Percentiles rank a stretch among this genome's conserved stretches.
These are phyloP conservation scores for Trichonephila inaurata DNA, from an alignment of 1,140 invertebrate species.

Conservation along the genomic window DNA sequence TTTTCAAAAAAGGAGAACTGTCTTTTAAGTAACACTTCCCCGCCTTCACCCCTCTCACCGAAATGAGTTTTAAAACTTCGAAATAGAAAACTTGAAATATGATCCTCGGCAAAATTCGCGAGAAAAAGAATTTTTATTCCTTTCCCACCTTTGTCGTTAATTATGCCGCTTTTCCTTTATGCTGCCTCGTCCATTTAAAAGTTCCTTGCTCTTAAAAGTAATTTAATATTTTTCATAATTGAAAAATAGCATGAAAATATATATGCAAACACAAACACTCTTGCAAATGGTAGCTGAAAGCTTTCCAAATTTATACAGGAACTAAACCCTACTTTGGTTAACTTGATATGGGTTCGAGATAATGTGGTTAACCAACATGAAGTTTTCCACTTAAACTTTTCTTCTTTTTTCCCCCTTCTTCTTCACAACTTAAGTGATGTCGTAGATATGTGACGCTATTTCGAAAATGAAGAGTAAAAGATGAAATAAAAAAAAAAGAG, in stretches of 20 bases:
- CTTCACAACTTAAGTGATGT: neutral
- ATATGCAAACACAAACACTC: neutral
- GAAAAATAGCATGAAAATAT: conserved; percentile 10
- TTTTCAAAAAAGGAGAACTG: neutral
- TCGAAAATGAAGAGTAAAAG: neutral
- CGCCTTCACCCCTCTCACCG: no score
- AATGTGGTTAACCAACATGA: conserved; percentile 33
- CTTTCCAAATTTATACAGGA: conserved; percentile 45
- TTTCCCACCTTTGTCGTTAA: conserved; percentile 28
- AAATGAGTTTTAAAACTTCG: conserved; percentile 40
- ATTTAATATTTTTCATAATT: conserved; percentile 46
- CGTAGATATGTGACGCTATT: neutral
- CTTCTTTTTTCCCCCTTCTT: neutral
- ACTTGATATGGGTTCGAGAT: conserved; percentile 22
- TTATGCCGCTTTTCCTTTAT: neutral
- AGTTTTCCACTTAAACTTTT: conserved; percentile 26
- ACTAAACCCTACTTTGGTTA: conserved; percentile 28
- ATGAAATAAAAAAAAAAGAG: neutral
- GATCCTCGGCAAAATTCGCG: neutral
- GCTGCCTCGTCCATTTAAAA: conserved; percentile 19
- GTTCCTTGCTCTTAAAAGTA: conserved; percentile 24
- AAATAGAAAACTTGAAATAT: conserved; percentile 46
- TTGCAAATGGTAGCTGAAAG: neutral
- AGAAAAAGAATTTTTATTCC: conserved; percentile 14
- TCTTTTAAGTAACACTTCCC: neutral